Evolutionary conservation across 1,140 invertebrate genomes (phyloP).

Genomic region (Mizuhopecten yessoensis): DNA sequence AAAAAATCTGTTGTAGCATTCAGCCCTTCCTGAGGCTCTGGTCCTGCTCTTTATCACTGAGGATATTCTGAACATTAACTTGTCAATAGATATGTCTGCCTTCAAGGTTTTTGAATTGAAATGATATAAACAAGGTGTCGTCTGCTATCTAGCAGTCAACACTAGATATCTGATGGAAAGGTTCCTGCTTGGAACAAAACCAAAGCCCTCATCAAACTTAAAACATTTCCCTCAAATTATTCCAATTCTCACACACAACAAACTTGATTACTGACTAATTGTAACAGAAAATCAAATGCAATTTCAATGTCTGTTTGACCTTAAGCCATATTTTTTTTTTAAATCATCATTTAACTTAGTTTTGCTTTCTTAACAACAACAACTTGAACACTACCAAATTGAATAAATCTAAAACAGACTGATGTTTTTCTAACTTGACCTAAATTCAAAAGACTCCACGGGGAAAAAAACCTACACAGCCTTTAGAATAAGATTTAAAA

Average conservation of each 20-base stretch:
- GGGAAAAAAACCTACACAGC: no score
- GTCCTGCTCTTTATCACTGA: no score
- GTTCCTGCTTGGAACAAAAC: not conserved
- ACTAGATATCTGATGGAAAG: no score
- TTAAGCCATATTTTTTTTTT: not conserved
- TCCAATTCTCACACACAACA: not conserved
- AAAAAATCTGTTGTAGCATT: no score
- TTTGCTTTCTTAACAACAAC: not conserved
- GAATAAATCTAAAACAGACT: not conserved
- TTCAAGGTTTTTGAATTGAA: not conserved
- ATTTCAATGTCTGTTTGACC: not conserved
- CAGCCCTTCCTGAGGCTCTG: no score
- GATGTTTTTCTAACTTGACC: not conserved
- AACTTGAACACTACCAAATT: no score
- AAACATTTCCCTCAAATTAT: not conserved
- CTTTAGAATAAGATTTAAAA: no score
- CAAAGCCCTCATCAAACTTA: not conserved
- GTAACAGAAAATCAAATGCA: not conserved
- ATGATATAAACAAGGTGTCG: not conserved
- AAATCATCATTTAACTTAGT: not conserved
- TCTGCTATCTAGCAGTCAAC: not conserved
- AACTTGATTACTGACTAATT: slow-evolving; percentile 6
- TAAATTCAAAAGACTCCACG: not conserved
- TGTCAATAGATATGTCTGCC: not conserved
- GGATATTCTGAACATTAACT: not conserved